Evolutionary conservation across 2,888 invertebrate genomes (phyloP).

Genomic region (Sipha maydis): DNA sequence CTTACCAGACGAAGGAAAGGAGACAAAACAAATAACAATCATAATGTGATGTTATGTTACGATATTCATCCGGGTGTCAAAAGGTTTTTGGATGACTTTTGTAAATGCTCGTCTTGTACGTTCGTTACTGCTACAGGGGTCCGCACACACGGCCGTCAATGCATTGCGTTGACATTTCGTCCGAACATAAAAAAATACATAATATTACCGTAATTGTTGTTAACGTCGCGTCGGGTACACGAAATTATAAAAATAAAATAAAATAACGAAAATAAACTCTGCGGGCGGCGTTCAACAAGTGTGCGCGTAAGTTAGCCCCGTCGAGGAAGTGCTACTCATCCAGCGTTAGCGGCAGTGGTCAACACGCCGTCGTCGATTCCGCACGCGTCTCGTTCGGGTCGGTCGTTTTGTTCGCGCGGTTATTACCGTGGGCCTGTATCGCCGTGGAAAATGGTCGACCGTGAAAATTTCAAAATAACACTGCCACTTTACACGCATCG

Average conservation of each 20-base stretch:
- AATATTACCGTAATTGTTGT: no score
- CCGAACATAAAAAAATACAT: neutral
- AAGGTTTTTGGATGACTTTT: neutral
- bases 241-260: no score
- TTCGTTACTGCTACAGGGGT: neutral
- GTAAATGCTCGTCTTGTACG: neutral
- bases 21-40: neutral
- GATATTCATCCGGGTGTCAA: neutral
- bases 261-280: no score
- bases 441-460: no score
- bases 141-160: neutral
- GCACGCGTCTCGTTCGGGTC: neutral
- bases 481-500: no score
- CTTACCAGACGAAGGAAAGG: no score
- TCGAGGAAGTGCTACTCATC: neutral
- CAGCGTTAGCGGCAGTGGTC: constrained; percentile 30
- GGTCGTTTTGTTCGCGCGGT: neutral
- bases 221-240: no score
- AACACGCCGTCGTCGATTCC: constrained; percentile 19
- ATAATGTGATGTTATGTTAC: neutral
- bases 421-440: neutral
- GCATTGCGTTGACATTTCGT: neutral
- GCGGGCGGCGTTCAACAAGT: constrained; percentile 42
- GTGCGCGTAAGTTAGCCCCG: constrained; percentile 3
- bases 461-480: no score